These are phyloP conservation scores for Mimas tiliae DNA, from an alignment of 2,888 invertebrate species.

Conservation along the genomic window DNA sequence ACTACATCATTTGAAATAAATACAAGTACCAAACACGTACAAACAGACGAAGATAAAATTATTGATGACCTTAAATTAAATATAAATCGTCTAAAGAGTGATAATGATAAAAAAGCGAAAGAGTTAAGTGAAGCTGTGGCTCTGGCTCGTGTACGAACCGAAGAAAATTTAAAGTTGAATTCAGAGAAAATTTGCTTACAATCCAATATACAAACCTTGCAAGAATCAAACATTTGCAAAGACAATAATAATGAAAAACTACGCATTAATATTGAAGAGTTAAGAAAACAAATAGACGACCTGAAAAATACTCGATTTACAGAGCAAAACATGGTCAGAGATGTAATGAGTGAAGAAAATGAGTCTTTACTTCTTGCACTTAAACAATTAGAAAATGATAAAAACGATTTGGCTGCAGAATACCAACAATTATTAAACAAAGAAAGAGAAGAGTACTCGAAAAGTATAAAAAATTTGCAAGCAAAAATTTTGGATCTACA, in stretches of 20 bases:
- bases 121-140: constrained; percentile 64
- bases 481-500: constrained; percentile 62
- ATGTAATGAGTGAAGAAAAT: constrained; percentile 69
- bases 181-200: constrained; percentile 66
- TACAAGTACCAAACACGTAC: constrained; percentile 48
- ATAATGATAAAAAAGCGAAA: constrained; percentile 54
- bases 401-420: constrained; percentile 69
- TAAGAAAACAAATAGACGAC: constrained; percentile 54
- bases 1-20: constrained; percentile 44
- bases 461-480: constrained; percentile 63
- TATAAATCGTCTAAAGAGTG: constrained; percentile 47
- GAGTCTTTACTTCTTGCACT: constrained; percentile 68
- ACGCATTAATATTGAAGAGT: constrained; percentile 49
- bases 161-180: constrained; percentile 62
- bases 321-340: constrained; percentile 52
- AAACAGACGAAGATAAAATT: constrained; percentile 59
- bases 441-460: constrained; percentile 78
- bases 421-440: constrained; percentile 78
- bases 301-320: constrained; percentile 47
- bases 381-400: constrained; percentile 74
- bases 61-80: constrained; percentile 44
- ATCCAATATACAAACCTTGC: constrained; percentile 57
- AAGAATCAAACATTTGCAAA: constrained; percentile 59
- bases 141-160: constrained; percentile 63
- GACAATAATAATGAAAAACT: constrained; percentile 54